Evolutionary conservation across 2,797 vertebrate genomes (phyloP).

Genomic region (Pseudochirops cupreus): DNA sequence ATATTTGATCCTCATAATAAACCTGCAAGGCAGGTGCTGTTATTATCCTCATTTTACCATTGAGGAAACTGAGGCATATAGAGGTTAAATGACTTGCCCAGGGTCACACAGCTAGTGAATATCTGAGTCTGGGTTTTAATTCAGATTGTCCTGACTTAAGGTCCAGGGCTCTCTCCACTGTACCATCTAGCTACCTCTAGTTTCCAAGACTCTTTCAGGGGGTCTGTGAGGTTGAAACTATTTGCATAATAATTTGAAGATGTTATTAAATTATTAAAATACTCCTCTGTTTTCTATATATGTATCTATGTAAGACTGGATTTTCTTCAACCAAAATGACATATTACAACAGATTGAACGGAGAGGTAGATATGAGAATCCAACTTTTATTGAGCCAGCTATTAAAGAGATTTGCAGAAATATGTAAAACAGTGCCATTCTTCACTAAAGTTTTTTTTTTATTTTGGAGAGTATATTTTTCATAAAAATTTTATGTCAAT

Average conservation of each 20-base stretch:
- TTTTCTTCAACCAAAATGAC: neutral
- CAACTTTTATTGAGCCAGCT: neutral
- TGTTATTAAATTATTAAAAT: neutral
- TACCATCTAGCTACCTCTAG: neutral
- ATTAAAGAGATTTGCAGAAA: neutral
- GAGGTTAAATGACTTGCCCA: neutral
- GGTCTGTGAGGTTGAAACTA: neutral
- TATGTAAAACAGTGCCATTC: neutral
- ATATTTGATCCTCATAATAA: neutral
- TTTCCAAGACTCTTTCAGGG: neutral
- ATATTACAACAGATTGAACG: neutral
- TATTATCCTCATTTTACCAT: neutral
- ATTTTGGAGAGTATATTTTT: neutral
- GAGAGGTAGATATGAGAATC: neutral
- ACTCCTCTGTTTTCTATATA: neutral
- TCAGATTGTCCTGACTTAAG: neutral
- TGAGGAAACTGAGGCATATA: neutral
- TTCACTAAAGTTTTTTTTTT: neutral
- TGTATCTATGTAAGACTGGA: neutral
- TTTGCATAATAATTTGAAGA: neutral
- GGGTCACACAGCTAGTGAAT: neutral
- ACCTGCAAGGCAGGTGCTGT: neutral
- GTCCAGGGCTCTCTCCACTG: neutral
- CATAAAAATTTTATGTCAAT: neutral
- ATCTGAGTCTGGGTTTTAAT: neutral